Evolutionary conservation across 2,797 vertebrate genomes (phyloP).

Genomic region (Liasis olivaceus): DNA sequence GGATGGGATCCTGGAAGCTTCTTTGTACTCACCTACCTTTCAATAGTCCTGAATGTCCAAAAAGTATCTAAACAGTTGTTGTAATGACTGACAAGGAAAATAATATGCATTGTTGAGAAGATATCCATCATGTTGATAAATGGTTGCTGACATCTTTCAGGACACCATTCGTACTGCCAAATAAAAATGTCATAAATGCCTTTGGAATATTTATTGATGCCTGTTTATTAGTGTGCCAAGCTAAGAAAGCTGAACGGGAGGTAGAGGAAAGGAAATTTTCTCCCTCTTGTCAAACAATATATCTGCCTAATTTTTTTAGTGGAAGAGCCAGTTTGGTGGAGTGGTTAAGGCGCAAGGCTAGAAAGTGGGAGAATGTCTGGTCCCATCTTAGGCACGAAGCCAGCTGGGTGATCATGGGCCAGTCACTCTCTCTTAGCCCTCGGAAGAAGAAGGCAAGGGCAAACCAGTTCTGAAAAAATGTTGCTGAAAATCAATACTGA

Average conservation of each 20-base stretch:
- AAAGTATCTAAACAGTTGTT: conserved; percentile 1
- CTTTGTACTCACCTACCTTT: background rate
- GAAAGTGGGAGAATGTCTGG: background rate
- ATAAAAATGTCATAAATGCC: conserved; percentile 29
- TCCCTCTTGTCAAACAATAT: background rate
- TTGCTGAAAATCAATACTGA: background rate
- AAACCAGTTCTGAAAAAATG: background rate
- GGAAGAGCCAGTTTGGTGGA: background rate
- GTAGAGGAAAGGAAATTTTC: background rate
- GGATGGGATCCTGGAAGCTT: conserved; percentile 13
- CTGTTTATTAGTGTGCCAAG: background rate
- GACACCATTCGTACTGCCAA: conserved; percentile 25
- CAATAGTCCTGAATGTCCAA: conserved; percentile 12
- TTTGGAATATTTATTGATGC: conserved; percentile 27
- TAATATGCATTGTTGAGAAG: conserved; percentile 23
- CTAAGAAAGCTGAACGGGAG: background rate
- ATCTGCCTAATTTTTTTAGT: background rate
- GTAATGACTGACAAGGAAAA: conserved; percentile 28
- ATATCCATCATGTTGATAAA: conserved; percentile 27
- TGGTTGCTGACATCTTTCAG: conserved; percentile 34
- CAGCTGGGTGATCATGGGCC: background rate
- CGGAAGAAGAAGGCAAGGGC: background rate
- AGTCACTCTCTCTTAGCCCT: background rate
- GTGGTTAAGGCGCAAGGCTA: background rate
- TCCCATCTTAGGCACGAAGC: background rate